These are phyloP conservation scores for Epinephelus cyanopodus DNA, from an alignment of 2,113 vertebrate species.

Conservation along the genomic window DNA sequence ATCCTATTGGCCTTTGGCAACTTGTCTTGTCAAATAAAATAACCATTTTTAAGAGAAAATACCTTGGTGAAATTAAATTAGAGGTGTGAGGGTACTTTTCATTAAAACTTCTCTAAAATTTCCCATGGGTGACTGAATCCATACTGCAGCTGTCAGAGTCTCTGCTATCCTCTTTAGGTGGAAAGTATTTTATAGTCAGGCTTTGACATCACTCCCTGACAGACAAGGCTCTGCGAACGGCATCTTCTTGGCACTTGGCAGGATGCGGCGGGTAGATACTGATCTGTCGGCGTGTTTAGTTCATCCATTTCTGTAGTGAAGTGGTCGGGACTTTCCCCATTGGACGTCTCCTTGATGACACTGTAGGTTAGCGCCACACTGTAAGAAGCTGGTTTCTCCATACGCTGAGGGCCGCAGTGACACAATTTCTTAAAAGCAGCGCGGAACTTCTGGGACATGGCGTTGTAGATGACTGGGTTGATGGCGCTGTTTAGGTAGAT, in stretches of 20 bases:
- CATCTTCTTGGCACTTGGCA: conserved; percentile 83
- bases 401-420: conserved; percentile 86
- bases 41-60: conserved; percentile 29
- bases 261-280: conserved; percentile 82
- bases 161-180: neutral
- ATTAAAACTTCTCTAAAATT: conserved; percentile 15
- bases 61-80: conserved; percentile 16
- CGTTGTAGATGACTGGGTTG: conserved; percentile 98
- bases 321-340: conserved; percentile 89
- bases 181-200: conserved; percentile 55
- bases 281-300: conserved; percentile 82
- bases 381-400: conserved; percentile 87
- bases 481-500: conserved; percentile 98
- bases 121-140: conserved; percentile 21
- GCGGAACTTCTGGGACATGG: conserved; percentile 98
- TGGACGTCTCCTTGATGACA: conserved; percentile 90
- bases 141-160: conserved; percentile 26
- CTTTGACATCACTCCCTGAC: conserved; percentile 80
- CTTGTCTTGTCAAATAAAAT: neutral
- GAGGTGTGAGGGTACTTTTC: conserved; percentile 3
- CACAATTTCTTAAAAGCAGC: conserved; percentile 95
- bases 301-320: conserved; percentile 91
- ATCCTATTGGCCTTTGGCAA: conserved; percentile 6
- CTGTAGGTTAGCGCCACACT: conserved; percentile 91
- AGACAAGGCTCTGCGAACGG: conserved; percentile 83